Conservation (phyloP, 1,140 invertebrate species). For the Rhyacophila brunnea region DNA sequence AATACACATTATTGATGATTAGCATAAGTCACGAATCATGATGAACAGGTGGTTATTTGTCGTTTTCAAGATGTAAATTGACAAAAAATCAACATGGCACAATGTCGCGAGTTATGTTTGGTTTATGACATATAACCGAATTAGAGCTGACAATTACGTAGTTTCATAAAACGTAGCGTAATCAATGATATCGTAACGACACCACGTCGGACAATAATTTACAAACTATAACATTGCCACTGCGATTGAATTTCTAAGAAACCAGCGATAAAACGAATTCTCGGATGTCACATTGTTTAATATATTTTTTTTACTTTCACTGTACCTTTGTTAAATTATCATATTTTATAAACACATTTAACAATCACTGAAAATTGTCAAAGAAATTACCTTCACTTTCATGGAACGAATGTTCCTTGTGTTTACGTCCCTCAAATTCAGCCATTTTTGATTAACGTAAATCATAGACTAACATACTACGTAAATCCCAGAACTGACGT, state of each 20-base stretch:
- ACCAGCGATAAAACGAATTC: conserved; percentile 3
- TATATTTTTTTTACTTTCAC: conserved; percentile 9
- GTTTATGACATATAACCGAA: too few species aligned
- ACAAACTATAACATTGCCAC: conserved; percentile 17
- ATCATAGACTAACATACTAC: too few species aligned
- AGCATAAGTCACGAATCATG: conserved; percentile 21
- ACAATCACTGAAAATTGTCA: background rate
- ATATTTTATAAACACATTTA: too few species aligned
- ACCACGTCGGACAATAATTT: conserved; percentile 15
- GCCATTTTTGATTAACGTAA: conserved; percentile 22
- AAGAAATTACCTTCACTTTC: conserved; percentile 26
- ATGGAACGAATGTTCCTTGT: conserved; percentile 22
- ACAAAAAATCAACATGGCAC: conserved; percentile 12
- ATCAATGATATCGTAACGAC: background rate
- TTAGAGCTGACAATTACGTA: too few species aligned
- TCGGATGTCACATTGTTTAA: background rate
- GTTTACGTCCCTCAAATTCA: conserved; percentile 28
- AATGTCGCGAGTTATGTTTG: background rate
- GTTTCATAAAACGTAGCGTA: too few species aligned
- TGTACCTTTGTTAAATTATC: too few species aligned
- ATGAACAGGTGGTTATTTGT: conserved; percentile 25
- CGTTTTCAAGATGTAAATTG: conserved; percentile 10
- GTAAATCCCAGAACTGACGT: conserved; percentile 29
- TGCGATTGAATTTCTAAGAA: conserved; percentile 5
- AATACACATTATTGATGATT: background rate